A percentile compares a stretch with the other conserved stretches of the same genome.
These are phyloP conservation scores for Raja brachyura DNA, from an alignment of 2,113 vertebrate species.

Conservation along the genomic window DNA sequence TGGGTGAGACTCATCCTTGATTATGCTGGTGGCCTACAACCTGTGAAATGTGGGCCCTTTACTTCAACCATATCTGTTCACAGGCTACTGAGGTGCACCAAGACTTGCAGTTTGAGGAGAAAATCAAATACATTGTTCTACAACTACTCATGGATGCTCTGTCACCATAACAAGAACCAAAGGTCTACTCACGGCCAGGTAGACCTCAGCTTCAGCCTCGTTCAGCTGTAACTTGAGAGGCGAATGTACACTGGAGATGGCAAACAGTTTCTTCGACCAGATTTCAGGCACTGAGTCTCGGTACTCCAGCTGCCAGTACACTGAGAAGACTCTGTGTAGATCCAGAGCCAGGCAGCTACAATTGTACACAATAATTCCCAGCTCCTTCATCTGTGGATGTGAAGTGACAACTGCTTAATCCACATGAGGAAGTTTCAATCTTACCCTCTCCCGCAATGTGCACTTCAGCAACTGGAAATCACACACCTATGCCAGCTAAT, in stretches of 20 bases:
- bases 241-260: constrained; percentile 69
- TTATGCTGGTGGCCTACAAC: too few relatives aligned
- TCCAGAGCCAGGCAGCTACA: constrained; percentile 92
- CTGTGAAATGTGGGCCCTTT: too few relatives aligned
- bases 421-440: not conserved
- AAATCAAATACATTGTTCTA: too few relatives aligned
- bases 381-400: constrained; percentile 84
- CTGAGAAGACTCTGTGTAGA: constrained; percentile 81
- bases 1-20: too few relatives aligned
- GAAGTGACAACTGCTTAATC: constrained; percentile 45
- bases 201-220: constrained; percentile 70
- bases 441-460: not conserved
- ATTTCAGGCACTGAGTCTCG: constrained; percentile 62
- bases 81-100: too few relatives aligned
- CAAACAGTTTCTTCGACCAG: constrained; percentile 87
- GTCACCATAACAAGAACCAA: not conserved
- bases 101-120: too few relatives aligned
- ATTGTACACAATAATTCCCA: constrained; percentile 82
- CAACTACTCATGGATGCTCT: too few relatives aligned
- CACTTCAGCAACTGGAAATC: not conserved
- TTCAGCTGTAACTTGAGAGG: constrained; percentile 69
- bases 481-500: too few relatives aligned
- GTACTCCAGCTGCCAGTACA: constrained; percentile 67
- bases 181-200: constrained; percentile 74
- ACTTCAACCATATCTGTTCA: too few relatives aligned